phyloP scores from a whole-genome alignment of 2,797 vertebrate genomes.

The Atherinosoma microstoma region DNA sequence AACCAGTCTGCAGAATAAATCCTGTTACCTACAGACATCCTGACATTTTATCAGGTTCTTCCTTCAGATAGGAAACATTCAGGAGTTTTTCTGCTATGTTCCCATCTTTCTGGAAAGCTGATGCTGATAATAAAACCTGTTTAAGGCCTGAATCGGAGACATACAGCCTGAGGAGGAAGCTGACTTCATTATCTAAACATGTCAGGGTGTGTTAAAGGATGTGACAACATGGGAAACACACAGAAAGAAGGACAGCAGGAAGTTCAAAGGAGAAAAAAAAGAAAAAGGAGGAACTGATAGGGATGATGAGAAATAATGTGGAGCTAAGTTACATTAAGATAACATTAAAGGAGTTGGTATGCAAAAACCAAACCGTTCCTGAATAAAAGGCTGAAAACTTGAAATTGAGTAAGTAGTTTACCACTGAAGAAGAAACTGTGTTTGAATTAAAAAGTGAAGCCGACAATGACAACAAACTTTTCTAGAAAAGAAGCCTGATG shows the following conservation, averaged over 20 bases:
- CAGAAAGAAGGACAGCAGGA: constrained; percentile 8
- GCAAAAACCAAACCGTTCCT: too few relatives aligned
- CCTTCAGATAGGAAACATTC: constrained; percentile 1
- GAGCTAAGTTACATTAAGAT: not conserved
- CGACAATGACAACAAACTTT: too few relatives aligned
- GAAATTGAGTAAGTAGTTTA: too few relatives aligned
- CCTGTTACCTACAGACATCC: too few relatives aligned
- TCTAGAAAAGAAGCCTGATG: too few relatives aligned
- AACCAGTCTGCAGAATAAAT: too few relatives aligned
- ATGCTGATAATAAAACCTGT: constrained; percentile 15
- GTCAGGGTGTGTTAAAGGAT: constrained; percentile 40
- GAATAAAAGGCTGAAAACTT: too few relatives aligned
- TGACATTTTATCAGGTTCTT: not conserved
- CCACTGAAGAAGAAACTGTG: too few relatives aligned
- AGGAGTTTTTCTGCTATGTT: not conserved
- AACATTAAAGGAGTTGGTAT: too few relatives aligned
- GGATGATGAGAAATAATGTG: not conserved
- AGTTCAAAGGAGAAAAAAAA: not conserved
- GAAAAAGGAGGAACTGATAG: not conserved
- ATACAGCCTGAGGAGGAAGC: constrained; percentile 22
- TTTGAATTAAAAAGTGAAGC: too few relatives aligned
- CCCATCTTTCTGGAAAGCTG: not conserved
- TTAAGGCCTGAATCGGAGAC: constrained; percentile 19
- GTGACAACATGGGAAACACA: constrained; percentile 7
- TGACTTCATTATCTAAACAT: constrained; percentile 41